Percentiles rank a stretch among this genome's conserved stretches.
Conservation (phyloP, 1,140 invertebrate genomes). For the Drosophila repletoides region DNA sequence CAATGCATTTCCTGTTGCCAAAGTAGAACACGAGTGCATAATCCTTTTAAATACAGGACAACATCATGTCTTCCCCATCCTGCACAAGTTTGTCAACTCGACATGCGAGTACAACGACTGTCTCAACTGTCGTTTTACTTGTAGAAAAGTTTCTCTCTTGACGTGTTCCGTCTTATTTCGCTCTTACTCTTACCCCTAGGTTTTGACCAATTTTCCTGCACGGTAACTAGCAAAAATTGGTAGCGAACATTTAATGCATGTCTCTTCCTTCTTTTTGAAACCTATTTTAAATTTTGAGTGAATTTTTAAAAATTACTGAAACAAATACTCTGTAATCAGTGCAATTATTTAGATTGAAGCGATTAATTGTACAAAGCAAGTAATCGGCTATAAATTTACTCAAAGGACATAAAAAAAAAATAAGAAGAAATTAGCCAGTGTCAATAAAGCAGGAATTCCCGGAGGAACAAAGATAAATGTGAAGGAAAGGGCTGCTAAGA, state of each 20-base stretch:
- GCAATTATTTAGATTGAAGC: constrained; percentile 30
- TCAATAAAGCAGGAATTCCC: constrained; percentile 36
- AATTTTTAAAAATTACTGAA: too few species aligned
- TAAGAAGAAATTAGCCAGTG: not conserved
- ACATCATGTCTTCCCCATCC: constrained; percentile 24
- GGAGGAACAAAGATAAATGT: constrained; percentile 51
- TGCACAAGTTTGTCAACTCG: constrained; percentile 18
- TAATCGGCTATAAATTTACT: constrained; percentile 68
- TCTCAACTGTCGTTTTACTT: not conserved
- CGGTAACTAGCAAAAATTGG: too few species aligned
- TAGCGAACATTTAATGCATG: too few species aligned
- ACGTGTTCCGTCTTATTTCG: not conserved
- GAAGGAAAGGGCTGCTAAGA: constrained; percentile 39
- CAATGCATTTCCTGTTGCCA: constrained; percentile 62
- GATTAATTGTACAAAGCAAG: constrained; percentile 76
- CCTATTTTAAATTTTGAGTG: too few species aligned
- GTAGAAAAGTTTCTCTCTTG: not conserved
- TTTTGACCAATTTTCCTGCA: not conserved
- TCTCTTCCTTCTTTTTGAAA: too few species aligned
- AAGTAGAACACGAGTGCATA: constrained; percentile 66
- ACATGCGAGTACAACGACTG: not conserved
- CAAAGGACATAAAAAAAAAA: constrained; percentile 67
- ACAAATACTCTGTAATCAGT: not conserved
- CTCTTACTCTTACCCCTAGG: not conserved
- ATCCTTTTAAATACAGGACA: constrained; percentile 75